Percentiles rank a stretch among this genome's conserved stretches.
Conservation (phyloP, 2,797 vertebrate genomes). For the Sciurus vulgaris region DNA sequence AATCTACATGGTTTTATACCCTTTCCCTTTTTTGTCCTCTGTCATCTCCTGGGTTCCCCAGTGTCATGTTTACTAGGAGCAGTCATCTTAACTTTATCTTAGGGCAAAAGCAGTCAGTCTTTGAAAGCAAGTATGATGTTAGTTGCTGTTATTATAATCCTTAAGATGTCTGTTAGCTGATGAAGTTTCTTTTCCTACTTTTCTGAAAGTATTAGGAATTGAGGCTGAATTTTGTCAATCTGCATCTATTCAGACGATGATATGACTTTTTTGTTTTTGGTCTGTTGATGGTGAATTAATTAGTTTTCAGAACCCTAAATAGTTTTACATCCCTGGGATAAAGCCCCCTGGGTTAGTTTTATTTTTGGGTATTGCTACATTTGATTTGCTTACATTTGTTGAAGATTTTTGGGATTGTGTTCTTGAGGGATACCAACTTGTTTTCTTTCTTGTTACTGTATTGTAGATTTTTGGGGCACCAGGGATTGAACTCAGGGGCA, state of each 20-base stretch:
- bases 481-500: too few species aligned
- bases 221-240: background rate
- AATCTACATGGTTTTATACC: background rate
- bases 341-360: background rate
- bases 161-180: background rate
- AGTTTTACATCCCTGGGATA: background rate
- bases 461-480: too few species aligned
- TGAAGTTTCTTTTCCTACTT: background rate
- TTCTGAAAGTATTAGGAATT: background rate
- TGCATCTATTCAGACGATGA: conserved; percentile 1
- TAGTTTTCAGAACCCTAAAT: background rate
- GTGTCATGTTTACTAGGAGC: too few species aligned
- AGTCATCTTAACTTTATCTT: too few species aligned
- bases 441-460: background rate
- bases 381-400: conserved; percentile 6
- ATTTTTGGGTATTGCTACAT: background rate
- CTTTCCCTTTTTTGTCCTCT: background rate
- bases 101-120: background rate
- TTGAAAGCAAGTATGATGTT: background rate
- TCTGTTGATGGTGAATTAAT: conserved; percentile 4
- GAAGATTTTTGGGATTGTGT: background rate
- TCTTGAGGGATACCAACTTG: background rate
- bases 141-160: background rate
- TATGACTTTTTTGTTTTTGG: background rate
- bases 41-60: background rate